Percentiles rank a stretch among this genome's conserved stretches.
Evolutionary conservation across 2,888 invertebrate genomes (phyloP).

Genomic region (Ormyrus thymus): DNA sequence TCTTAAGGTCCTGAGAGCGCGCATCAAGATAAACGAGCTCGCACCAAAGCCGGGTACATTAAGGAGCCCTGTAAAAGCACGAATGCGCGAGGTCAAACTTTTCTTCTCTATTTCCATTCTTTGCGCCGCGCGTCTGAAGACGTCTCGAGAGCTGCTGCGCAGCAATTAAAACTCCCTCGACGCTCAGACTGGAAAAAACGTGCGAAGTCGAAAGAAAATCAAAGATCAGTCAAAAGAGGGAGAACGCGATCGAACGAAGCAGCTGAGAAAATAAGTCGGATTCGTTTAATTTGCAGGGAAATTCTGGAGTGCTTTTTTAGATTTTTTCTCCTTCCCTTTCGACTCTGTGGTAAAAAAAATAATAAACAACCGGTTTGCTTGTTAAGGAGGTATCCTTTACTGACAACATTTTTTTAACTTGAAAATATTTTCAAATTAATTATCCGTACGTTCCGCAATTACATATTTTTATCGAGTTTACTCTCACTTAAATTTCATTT

Average conservation of each 20-base stretch:
- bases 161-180: constrained; percentile 45
- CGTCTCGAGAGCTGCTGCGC: constrained; percentile 13
- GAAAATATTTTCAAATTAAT: too few species aligned
- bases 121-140: neutral
- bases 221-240: constrained; percentile 34
- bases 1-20: too few species aligned
- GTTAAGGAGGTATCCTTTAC: constrained; percentile 9
- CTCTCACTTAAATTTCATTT: too few species aligned
- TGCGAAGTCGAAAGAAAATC: constrained; percentile 47
- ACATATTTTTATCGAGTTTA: too few species aligned
- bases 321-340: neutral
- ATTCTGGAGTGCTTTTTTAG: neutral
- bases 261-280: constrained; percentile 30
- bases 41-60: constrained; percentile 2
- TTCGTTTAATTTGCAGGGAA: constrained; percentile 15
- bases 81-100: neutral
- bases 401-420: too few species aligned
- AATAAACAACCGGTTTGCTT: constrained; percentile 11
- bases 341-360: too few species aligned
- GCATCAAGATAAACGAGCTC: constrained; percentile 22
- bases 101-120: constrained; percentile 19
- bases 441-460: neutral
- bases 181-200: constrained; percentile 1
- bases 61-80: constrained; percentile 1
- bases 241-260: constrained; percentile 10